Percentiles rank a stretch among this genome's conserved stretches.
These are phyloP conservation scores for Epizoanthus stellaris DNA, from an alignment of 92 coral and sea anemone genomes.

Conservation along the genomic window DNA sequence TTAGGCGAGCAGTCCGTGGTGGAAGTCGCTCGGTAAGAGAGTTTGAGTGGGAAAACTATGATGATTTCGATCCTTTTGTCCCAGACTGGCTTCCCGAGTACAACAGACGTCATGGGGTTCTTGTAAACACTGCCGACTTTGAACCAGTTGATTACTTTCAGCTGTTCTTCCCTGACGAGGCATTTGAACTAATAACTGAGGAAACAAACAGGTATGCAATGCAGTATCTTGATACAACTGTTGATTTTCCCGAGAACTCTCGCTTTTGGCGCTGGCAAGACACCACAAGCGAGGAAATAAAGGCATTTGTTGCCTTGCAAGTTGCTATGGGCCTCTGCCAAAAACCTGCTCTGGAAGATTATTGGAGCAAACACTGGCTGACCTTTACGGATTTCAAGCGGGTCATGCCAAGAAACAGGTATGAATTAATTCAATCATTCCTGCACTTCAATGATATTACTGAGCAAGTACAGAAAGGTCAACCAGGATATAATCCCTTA, in stretches of 20 bases:
- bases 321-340: conserved; percentile 69
- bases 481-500: conserved; percentile 52
- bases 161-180: conserved; percentile 51
- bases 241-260: conserved; percentile 48
- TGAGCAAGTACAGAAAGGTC: conserved; percentile 44
- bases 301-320: conserved; percentile 64
- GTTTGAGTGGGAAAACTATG: conserved; percentile 46
- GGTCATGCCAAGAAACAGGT: conserved; percentile 66
- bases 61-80: conserved; percentile 44
- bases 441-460: conserved; percentile 53
- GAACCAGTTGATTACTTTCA: conserved; percentile 55
- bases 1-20: conserved; percentile 17
- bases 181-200: conserved; percentile 48
- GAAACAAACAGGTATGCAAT: conserved; percentile 59
- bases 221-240: conserved; percentile 57
- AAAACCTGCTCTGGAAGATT: conserved; percentile 50
- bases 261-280: conserved; percentile 50
- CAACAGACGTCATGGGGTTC: conserved; percentile 49
- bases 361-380: conserved; percentile 63
- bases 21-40: background rate
- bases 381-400: conserved; percentile 43
- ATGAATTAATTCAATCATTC: conserved; percentile 51
- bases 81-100: conserved; percentile 51
- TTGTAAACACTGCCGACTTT: conserved; percentile 57
- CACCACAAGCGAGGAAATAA: conserved; percentile 39